Base-by-base conservation (phyloP, 2,888 invertebrate species). In the Melolontha melolontha region DNA sequence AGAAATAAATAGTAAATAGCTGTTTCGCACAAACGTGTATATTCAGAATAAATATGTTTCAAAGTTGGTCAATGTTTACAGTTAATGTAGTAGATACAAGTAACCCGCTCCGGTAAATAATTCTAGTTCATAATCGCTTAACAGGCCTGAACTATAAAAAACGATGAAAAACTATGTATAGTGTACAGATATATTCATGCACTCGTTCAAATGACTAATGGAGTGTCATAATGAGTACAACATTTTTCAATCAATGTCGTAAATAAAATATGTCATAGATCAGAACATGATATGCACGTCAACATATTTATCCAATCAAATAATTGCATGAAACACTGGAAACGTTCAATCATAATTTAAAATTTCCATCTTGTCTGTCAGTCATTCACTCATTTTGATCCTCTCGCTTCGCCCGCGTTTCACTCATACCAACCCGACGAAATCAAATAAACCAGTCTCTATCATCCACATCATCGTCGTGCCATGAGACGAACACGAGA, bases 211-310 rank as follows among this genome's bases (percentile, higher is more conserved):
- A 64, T 65, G 69, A 69, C 59, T 69, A 69, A 69, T 69, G 69
- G 69, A 65, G 59, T 66, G 69, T 66, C 65, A 69, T 69, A 69
- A 69, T 65, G 65, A 65, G 65, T 71, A 75, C 74, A 75, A 71
- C 74, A 73, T 75, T 75, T 76, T 76, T 74, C 76, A 75, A 76
- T 76, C 74, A 74, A 72, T 72, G 72, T 74, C 75, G 72, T 74
- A 75, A 74, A 75, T 76, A 75, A 76, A 76, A 75, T 75, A 75
- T 73, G 70, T 74, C 73, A 71, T 70, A 71, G 72, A 75, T 76
- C 74, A 74, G 71, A 63, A 67, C 69, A 70, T 71, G 69, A 71
- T 69, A 69, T 62, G 66, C 71, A 64, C 69, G 71, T 69, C 66
- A 67, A 71, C 69, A 71, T 71, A 69, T 69, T 69, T 69, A 70